Evolutionary conservation across 1,140 invertebrate genomes (phyloP).

Genomic region (Agraylea sexmaculata): DNA sequence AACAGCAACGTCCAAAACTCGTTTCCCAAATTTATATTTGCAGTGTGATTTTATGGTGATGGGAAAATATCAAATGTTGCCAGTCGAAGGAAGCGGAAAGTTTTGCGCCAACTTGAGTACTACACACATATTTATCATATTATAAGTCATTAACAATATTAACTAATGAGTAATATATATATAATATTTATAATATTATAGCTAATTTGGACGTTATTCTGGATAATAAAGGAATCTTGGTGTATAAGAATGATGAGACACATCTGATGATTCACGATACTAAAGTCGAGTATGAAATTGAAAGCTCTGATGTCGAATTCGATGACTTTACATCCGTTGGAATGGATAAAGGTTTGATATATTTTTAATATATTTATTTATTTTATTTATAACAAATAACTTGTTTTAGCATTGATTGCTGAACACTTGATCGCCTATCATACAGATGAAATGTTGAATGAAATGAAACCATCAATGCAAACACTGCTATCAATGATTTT

Average conservation of each 20-base stretch:
- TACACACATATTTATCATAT: too few species aligned
- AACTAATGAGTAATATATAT: neutral
- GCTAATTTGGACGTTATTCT: conserved; percentile 22
- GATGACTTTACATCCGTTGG: conserved; percentile 18
- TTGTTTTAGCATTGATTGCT: conserved; percentile 26
- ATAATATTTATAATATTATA: conserved; percentile 11
- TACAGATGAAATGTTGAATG: conserved; percentile 34
- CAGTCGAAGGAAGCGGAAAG: conserved; percentile 39
- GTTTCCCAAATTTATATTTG: conserved; percentile 32
- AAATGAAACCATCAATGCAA: conserved; percentile 40
- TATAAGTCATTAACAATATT: conserved; percentile 19
- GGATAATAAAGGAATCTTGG: conserved; percentile 17
- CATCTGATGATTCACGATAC: conserved; percentile 23
- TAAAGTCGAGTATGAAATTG: conserved; percentile 18
- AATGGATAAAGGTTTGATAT: conserved; percentile 13
- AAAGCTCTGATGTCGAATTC: conserved; percentile 14
- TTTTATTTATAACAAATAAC: conserved; percentile 2
- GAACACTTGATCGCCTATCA: conserved; percentile 40
- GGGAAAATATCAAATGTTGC: conserved; percentile 39
- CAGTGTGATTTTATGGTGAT: conserved; percentile 38
- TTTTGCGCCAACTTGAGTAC: conserved; percentile 41
- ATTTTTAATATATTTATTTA: neutral
- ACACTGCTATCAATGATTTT: conserved; percentile 38
- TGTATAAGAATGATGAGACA: conserved; percentile 22
- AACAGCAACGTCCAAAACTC: conserved; percentile 33